These are phyloP conservation scores for Euura saliciscinereae DNA, from an alignment of 1,140 invertebrate genomes.

Conservation along the genomic window DNA sequence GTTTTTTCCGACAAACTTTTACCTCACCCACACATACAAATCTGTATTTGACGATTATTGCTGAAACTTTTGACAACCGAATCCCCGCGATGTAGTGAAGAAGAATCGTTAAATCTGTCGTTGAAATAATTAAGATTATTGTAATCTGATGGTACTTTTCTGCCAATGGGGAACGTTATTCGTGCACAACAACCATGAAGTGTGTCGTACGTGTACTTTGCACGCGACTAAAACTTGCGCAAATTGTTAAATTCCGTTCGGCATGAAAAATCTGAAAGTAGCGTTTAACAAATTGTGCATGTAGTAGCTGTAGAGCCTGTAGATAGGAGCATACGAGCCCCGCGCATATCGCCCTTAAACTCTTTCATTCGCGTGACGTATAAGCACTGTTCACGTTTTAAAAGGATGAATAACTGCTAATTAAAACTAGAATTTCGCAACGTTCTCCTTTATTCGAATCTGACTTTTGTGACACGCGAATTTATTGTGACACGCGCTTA, in stretches of 20 bases:
- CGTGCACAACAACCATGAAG: neutral
- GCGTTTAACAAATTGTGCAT: neutral
- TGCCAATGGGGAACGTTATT: neutral
- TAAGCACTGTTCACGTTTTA: neutral
- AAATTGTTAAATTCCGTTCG: neutral
- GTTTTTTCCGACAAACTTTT: neutral
- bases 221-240: neutral
- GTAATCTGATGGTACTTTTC: neutral
- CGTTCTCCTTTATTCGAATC: slow-evolving; percentile 1
- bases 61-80: too few species aligned
- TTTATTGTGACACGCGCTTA: slow-evolving; percentile 7
- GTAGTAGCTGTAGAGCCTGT: neutral
- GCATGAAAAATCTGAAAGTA: neutral
- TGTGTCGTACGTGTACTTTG: neutral
- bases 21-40: neutral
- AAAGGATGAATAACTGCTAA: slow-evolving; percentile 5
- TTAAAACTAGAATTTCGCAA: slow-evolving; percentile 2
- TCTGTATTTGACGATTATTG: neutral
- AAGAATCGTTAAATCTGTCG: neutral
- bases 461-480: neutral
- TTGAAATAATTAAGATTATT: neutral
- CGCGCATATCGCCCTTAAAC: too few species aligned
- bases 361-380: neutral
- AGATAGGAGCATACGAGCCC: too few species aligned
- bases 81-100: neutral